A percentile compares a stretch with the other conserved stretches of the same genome.
phyloP scores from a whole-genome alignment of 2,113 vertebrate species.

The Paramisgurnus dabryanus region DNA sequence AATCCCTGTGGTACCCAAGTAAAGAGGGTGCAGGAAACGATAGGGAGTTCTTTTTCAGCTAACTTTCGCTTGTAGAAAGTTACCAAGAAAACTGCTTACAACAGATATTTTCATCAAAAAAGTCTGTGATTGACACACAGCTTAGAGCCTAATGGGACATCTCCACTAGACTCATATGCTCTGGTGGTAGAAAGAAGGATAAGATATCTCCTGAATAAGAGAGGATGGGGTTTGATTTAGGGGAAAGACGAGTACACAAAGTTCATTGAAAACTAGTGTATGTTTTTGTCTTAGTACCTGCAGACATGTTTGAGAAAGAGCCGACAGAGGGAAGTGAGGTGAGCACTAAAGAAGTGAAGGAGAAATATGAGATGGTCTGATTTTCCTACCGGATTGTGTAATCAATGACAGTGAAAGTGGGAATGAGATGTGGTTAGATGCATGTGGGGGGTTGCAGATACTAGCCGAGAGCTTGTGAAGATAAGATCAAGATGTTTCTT shows the following conservation, averaged over 20 bases:
- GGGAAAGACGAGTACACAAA: not conserved
- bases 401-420: not conserved
- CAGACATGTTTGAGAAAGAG: not conserved
- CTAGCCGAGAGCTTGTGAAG: not conserved
- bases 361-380: slow-evolving; percentile 3
- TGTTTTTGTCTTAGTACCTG: not conserved
- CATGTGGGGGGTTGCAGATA: not conserved
- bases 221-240: not conserved
- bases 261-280: not conserved
- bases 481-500: not conserved
- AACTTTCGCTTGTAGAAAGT: not conserved
- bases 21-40: not conserved
- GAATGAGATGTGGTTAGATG: not conserved
- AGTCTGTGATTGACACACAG: not conserved
- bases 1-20: not conserved
- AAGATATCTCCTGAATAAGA: not conserved
- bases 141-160: not conserved
- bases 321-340: not conserved
- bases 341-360: not conserved
- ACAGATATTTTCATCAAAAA: not conserved
- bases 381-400: not conserved
- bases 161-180: not conserved
- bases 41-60: not conserved
- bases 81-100: not conserved
- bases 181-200: not conserved